These are phyloP conservation scores for Lepidostoma basale DNA, from an alignment of 1,140 invertebrate genomes.

Conservation along the genomic window DNA sequence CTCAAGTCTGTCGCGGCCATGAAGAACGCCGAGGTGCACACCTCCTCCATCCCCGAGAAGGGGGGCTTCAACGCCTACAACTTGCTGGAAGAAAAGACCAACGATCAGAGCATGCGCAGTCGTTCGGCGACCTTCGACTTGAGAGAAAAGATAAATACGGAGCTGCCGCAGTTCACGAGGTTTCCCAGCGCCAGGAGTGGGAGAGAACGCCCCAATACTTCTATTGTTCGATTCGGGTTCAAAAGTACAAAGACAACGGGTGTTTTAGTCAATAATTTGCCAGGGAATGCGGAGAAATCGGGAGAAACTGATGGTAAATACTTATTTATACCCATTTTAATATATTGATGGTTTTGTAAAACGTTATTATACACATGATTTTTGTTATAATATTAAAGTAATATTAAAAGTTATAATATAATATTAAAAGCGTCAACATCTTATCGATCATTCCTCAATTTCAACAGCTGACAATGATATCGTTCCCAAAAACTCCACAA, in stretches of 20 bases:
- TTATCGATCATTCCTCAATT: no score
- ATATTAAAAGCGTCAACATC: no score
- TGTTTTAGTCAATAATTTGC: constrained; percentile 12
- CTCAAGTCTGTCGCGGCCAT: constrained; percentile 52
- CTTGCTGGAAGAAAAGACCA: constrained; percentile 25
- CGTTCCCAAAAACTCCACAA: no score
- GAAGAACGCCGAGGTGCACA: constrained; percentile 36
- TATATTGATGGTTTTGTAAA: no score
- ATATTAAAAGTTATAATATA: no score
- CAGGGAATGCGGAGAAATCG: neutral
- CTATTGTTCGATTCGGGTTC: constrained; percentile 33
- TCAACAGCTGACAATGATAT: no score
- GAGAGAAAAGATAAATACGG: constrained; percentile 17
- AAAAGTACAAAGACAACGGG: neutral
- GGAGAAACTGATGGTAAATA: neutral
- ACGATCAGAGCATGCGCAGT: constrained; percentile 28
- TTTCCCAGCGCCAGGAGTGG: neutral
- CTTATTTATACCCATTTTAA: no score
- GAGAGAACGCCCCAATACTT: constrained; percentile 14
- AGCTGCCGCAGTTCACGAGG: neutral
- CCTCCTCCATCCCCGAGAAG: constrained; percentile 55
- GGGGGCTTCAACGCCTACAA: constrained; percentile 44
- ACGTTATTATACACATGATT: no score
- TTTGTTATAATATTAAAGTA: no score
- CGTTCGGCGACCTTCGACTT: constrained; percentile 40